Base-by-base conservation (phyloP, 2,888 invertebrate genomes). In the Caenorhabditis uteleia region DNA sequence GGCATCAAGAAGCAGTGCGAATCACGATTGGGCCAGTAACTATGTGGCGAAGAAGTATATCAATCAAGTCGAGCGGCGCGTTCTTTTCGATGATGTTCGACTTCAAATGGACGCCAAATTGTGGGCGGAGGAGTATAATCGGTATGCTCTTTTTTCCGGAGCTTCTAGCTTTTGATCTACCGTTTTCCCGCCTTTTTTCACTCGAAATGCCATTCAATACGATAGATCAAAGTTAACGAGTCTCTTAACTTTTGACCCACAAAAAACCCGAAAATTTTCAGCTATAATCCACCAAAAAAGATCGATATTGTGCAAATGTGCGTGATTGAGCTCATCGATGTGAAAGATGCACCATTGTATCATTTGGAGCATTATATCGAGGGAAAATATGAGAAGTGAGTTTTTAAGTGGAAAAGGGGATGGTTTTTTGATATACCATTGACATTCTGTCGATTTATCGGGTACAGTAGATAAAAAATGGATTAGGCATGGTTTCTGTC, bases 71-170 rank as follows among this genome's bases (percentile, higher is more conserved):
- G 85, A 85, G 34, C 74, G 85, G 20, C 79, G 84, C 16, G 85
- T 86, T 2, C 86, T 87, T 73, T 87, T 87, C 80, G 86, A 87
- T 61, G 88, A 88, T 78, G 87, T 88, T 29, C 84, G 84, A 57
- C 83, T 88, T n/a, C 88, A 88, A 82, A 87, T 87, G 87, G 87
- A 88, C 79, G 87, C 87, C 26, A 88, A 88, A 75, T 80, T 88
- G 39, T 88, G 88, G 88, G 87, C 87, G 10, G 87, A 87, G 76
- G 87, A 88, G 74, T 88, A 84, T 83, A 87, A 87, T 76, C 77
- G 87, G 39, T 87, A 87, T 72, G 87, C 3, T 4, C 14, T 29
- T 29, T n/a, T n/a, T n/a, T n/a, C n/a, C n/a, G n/a, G n/a, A n/a
- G n/a, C n/a, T n/a, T n/a, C n/a, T n/a, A n/a, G n/a, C n/a, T n/a